Conservation (phyloP, 2,888 invertebrate genomes). For the Crocallis elinguaria region DNA sequence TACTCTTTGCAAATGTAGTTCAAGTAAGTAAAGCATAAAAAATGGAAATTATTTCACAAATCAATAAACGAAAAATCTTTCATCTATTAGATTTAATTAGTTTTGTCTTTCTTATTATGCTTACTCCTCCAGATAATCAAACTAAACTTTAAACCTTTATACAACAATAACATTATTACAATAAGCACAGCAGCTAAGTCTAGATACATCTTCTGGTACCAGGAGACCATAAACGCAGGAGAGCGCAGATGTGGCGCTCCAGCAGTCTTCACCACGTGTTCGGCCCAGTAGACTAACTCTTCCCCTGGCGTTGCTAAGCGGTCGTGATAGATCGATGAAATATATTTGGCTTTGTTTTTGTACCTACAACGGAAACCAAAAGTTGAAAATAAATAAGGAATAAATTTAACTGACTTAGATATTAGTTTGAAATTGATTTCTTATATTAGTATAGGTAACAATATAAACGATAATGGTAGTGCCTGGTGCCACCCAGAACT, state of each 20-base stretch:
- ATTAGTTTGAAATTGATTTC: too few relatives aligned
- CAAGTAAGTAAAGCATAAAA: too few relatives aligned
- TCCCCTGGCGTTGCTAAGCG: constrained; percentile 84
- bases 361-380: constrained; percentile 49
- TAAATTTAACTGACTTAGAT: too few relatives aligned
- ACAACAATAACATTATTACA: constrained; percentile 29
- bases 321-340: constrained; percentile 60
- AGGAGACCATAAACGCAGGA: constrained; percentile 51
- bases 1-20: too few relatives aligned
- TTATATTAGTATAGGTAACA: too few relatives aligned
- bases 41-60: too few relatives aligned
- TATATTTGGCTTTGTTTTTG: constrained; percentile 49
- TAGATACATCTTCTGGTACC: constrained; percentile 66
- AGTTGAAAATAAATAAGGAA: too few relatives aligned
- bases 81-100: too few relatives aligned
- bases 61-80: too few relatives aligned
- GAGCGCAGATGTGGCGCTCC: constrained; percentile 82
- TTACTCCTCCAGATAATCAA: constrained; percentile 2
- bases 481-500: too few relatives aligned
- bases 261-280: constrained; percentile 85
- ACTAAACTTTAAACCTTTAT: constrained; percentile 6
- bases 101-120: constrained; percentile 7
- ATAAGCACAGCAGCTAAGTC: constrained; percentile 46
- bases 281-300: constrained; percentile 87
- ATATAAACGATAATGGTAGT: too few relatives aligned